These are phyloP conservation scores for Pampusana beccarii DNA, from an alignment of 2,113 vertebrate genomes.

Conservation along the genomic window DNA sequence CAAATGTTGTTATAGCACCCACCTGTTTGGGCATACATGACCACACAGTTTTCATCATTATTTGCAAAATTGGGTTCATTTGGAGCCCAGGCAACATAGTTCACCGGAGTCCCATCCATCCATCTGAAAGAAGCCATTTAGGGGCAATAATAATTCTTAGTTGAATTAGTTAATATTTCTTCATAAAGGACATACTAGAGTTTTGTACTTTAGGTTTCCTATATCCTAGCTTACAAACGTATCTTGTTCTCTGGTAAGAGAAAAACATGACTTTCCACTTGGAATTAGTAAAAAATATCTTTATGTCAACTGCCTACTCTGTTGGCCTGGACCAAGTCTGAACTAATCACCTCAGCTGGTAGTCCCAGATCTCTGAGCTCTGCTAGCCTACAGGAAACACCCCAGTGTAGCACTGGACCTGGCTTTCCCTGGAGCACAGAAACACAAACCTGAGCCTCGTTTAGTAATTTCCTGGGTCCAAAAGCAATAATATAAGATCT, in stretches of 20 bases:
- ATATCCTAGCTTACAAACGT: neutral
- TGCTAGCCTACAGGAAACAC: neutral
- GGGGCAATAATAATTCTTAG: neutral
- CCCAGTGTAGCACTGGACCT: neutral
- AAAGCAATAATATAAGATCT: neutral
- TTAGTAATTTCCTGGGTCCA: neutral
- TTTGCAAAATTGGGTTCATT: constrained; percentile 97
- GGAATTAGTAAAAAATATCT: neutral
- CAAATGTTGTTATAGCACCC: neutral
- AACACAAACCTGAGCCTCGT: neutral
- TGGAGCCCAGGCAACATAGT: constrained; percentile 87
- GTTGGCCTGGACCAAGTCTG: neutral
- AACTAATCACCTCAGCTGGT: neutral
- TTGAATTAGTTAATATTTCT: neutral
- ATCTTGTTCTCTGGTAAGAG: neutral
- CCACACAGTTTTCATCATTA: constrained; percentile 95
- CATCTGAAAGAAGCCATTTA: constrained; percentile 79
- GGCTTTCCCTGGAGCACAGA: neutral
- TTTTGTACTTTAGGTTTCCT: neutral
- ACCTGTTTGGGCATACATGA: constrained; percentile 89
- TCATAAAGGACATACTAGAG: neutral
- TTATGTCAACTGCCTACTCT: neutral
- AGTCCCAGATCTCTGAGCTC: neutral
- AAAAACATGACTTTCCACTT: neutral
- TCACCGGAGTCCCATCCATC: constrained; percentile 86